Base-by-base conservation (phyloP, 2,797 vertebrate species). In the Melanotaenia boesemani region DNA sequence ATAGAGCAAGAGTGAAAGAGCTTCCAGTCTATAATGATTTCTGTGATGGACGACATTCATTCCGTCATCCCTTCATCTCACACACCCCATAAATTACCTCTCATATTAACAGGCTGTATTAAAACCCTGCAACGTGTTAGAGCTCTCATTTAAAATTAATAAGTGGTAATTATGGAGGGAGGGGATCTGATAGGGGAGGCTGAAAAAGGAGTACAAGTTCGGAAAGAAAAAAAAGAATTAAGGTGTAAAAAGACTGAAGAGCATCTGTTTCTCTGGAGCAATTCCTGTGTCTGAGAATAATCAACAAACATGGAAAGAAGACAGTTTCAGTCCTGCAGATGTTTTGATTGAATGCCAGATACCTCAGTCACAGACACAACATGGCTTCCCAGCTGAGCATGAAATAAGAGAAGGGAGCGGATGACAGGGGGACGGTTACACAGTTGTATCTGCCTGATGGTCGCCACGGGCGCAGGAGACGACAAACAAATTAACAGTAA, bases 111-210 rank as follows among this genome's bases (percentile, higher is more conserved):
- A 96, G 95, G 92, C 95, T 92, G 95, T 96, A 97, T 98, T 98
- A 97, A 97, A 97, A 96, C 95, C 96, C 94, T 96, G 96, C 96
- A 96, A 96, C 82, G 94, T 95, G 96, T 97, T 96, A 96, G 95
- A 95, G 94, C 95, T 95, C 96, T 98, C 96, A 97, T 98, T 98
- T 97, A 98, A 97, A 97, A 97, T 97, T 97, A 98, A 98, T 98
- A 98, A 96, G 95, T 96, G 95, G 96, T 98, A 97, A 97, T 98
- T 97, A 97, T 96, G 89, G 90, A 91, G 89, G 91, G 88, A 92
- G 89, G 87, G 81, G 82, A 88, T 90, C 83, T 86, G 89, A 89
- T 85, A 83, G 46, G 55, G 69, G 70, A 83, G 85, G 80, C 79
- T 83, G 81, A 71, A 67, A 84, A 82, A 84, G 72, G 78, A 79